Conservation (phyloP, 1,140 invertebrate species). For the Himalopsyche phryganea region DNA sequence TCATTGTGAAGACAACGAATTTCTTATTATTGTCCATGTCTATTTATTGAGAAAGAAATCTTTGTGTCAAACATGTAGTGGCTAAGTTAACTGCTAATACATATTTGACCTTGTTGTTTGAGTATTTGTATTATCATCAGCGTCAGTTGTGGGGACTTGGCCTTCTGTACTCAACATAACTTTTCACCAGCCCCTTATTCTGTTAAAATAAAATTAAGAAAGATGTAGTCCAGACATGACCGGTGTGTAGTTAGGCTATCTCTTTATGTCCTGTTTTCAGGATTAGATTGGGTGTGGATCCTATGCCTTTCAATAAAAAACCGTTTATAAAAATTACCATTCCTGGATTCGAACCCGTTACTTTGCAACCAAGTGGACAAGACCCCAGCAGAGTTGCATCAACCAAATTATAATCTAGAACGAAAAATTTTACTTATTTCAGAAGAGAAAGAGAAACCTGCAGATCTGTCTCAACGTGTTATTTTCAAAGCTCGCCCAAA, state of each 20-base stretch:
- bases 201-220: too few species aligned
- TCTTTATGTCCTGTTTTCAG: not conserved
- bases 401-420: too few species aligned
- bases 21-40: too few species aligned
- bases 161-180: too few species aligned
- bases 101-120: not conserved
- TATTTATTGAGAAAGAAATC: not conserved
- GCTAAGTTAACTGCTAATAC: not conserved
- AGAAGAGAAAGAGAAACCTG: constrained; percentile 53
- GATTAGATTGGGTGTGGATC: not conserved
- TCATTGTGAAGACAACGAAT: not conserved
- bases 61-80: not conserved
- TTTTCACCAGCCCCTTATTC: too few species aligned
- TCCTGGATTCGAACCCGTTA: not conserved
- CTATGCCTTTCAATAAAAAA: not conserved
- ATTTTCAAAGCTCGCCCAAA: constrained; percentile 53
- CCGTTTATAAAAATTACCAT: not conserved
- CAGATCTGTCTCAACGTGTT: constrained; percentile 53
- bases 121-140: too few species aligned
- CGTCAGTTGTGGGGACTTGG: too few species aligned
- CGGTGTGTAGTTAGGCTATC: too few species aligned
- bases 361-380: constrained; percentile 2
- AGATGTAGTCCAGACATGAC: too few species aligned
- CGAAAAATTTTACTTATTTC: too few species aligned
- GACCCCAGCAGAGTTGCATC: not conserved